Base-by-base conservation (phyloP, 2,113 vertebrate species). In the Eulemur macaco region DNA sequence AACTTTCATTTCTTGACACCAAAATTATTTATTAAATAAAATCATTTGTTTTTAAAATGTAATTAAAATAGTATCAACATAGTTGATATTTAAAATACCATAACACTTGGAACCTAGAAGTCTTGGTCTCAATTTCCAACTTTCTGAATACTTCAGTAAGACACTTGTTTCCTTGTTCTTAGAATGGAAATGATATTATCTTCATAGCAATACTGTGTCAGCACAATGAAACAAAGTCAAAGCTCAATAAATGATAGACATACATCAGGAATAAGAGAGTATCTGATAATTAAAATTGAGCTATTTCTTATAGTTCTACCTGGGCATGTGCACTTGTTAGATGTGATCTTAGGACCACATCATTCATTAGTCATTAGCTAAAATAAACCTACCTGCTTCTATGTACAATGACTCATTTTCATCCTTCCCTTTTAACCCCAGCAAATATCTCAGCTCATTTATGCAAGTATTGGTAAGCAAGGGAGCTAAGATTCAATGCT, bases 11-110 rank as follows among this genome's bases (percentile, higher is more conserved):
- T 60, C 29, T 71, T 52, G 60, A 83, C 0, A 21, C 3, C 47
- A 89, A 66, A 94, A 81, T 42, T 11, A 76, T 81, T 66, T 88
- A 91, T 13, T 86, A 94, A 85, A 50, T 89, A 54, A 73, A 14
- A 6, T 45, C 3, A 60, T 54, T 77, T 84, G 87, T 63, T 82
- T 88, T 89, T 71, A n/a, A 45, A 63, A 82, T 64, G 15, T 82
- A 63, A 20, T 92, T 80, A 50, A 80, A 96, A 64, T 54, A 73
- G 0, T 68, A 50, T 54, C 4, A 64, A 12, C 10, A 60, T 31
- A 37, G 6, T 56, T 71, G 37, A 76, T 71, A 74, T 74, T 84
- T 85, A 94, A 94, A 86, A 77, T 42, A 81, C 10, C 60, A 10
- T n/a, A 73, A 42, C 5, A 39, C 39, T 73, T 39, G 27, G 34